A percentile compares a stretch with the other conserved stretches of the same genome.
These are phyloP conservation scores for Typhlichthys eigenmanni DNA, from an alignment of 2,797 vertebrate species.

Conservation along the genomic window DNA sequence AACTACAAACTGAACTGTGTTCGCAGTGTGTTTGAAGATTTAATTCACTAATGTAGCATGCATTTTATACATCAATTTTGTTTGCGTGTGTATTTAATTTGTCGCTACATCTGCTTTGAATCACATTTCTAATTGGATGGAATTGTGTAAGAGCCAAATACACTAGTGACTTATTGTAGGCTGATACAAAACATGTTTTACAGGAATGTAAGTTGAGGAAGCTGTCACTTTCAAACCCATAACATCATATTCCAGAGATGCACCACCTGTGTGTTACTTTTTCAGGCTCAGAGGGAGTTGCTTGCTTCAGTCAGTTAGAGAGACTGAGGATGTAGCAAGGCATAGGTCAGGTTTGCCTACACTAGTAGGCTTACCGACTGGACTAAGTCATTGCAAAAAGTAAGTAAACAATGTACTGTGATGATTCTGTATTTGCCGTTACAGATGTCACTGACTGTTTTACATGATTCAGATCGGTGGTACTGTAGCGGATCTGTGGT, in stretches of 20 bases:
- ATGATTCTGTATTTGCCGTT: too few relatives aligned
- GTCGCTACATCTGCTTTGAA: neutral
- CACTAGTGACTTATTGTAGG: slow-evolving; percentile 7
- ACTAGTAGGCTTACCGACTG: neutral
- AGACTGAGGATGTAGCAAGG: slow-evolving; percentile 21
- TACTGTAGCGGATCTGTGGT: too few relatives aligned
- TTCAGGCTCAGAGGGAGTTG: slow-evolving; percentile 32
- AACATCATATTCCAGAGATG: slow-evolving; percentile 41
- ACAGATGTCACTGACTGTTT: too few relatives aligned
- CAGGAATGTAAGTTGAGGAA: slow-evolving; percentile 11
- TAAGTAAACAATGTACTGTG: too few relatives aligned
- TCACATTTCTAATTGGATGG: slow-evolving; percentile 5
- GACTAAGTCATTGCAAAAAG: slow-evolving; percentile 3
- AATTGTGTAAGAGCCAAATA: slow-evolving; percentile 6
- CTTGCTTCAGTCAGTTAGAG: slow-evolving; percentile 19
- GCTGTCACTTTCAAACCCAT: slow-evolving; percentile 35
- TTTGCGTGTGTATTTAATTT: neutral
- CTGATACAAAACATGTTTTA: slow-evolving; percentile 2
- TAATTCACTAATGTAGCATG: neutral
- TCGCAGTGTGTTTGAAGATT: neutral
- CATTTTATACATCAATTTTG: neutral
- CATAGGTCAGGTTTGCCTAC: neutral
- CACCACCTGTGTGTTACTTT: slow-evolving; percentile 40
- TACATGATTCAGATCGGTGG: too few relatives aligned
- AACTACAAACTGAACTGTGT: neutral